phyloP scores from a whole-genome alignment of 2,888 invertebrate genomes.

The Thecophora atra region DNA sequence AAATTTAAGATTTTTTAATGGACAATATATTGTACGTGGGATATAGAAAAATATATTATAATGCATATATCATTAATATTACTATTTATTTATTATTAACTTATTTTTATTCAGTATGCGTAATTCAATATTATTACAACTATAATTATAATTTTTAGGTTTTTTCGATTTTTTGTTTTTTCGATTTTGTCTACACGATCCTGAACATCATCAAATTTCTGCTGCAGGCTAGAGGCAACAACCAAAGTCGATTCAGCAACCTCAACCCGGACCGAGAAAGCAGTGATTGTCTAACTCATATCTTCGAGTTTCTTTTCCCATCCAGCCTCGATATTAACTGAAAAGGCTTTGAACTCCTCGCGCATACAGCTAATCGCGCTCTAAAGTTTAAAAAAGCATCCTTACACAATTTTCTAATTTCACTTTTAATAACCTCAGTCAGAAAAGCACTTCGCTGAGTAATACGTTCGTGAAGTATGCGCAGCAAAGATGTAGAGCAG shows the following conservation, averaged over 20 bases:
- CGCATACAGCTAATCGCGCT: not conserved
- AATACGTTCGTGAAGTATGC: not conserved
- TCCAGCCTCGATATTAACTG: not conserved
- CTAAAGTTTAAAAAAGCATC: not conserved
- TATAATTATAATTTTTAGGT: no score
- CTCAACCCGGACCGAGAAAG: not conserved
- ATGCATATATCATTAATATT: no score
- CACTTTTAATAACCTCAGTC: not conserved
- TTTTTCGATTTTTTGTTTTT: no score
- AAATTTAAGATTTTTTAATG: no score
- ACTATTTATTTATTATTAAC: no score
- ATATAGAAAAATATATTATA: no score
- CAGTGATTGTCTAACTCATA: not conserved
- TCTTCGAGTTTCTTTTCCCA: not conserved
- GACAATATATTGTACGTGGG: no score
- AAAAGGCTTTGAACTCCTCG: not conserved
- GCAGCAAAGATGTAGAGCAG: not conserved
- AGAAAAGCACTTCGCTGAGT: not conserved
- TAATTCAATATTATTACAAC: not conserved
- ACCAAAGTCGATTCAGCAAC: no score
- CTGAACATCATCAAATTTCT: not conserved
- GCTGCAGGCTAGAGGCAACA: no score
- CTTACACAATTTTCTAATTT: not conserved
- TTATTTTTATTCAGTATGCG: not conserved
- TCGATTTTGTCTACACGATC: not conserved